Base-by-base conservation (phyloP, 2,888 invertebrate species). In the Maniola hyperantus region DNA sequence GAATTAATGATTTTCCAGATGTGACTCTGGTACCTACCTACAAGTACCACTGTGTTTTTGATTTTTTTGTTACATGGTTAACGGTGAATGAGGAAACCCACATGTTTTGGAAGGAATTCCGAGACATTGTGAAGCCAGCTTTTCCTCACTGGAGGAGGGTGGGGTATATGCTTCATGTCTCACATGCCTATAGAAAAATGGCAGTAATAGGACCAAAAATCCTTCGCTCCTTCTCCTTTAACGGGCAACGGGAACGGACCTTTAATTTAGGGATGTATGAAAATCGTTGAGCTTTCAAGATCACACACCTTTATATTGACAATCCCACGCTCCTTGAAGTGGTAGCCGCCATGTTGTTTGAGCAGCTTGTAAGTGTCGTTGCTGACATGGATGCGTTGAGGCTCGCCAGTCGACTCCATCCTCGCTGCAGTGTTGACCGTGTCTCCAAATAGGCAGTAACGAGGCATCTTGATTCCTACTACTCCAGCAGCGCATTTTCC, bases 401-500 rank as follows among this genome's bases (percentile, higher is more conserved):
- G 94, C 74, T 95, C 95, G 0, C 96, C 96, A 2, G 94, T 94
- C 60, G 96, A 95, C 82, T 97, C 96, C 96, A 97, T 97, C 44
- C 97, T 86, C 0, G 96, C 96, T 0, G 97, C 96, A 0, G 96
- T 96, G 81, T 97, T 97, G 0, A 97, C 97, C 0, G 97, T 96
- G 79, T 97, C 97, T 0, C 97, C 97, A 79, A 97, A 97, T 0
- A 97, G 89, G 75, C 97, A 97, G 83, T 97, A 97, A 0, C 96
- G 91, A 0, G 97, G 97, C 97, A 97, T 97, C 87, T 96, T 95
- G 39, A 95, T 89, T 0, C 97, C 97, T 0, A 97, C 97, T 6
- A 97, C 97, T 1, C 97, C 97, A 0, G 97, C 97, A 0, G 96
- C 96, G 80, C 96, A 96, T 66, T 95, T 95, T 0, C 96, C 96